Percentiles rank a stretch among this genome's conserved stretches.
These are phyloP conservation scores for Euclidia mi DNA, from an alignment of 2,888 invertebrate genomes.

Conservation along the genomic window DNA sequence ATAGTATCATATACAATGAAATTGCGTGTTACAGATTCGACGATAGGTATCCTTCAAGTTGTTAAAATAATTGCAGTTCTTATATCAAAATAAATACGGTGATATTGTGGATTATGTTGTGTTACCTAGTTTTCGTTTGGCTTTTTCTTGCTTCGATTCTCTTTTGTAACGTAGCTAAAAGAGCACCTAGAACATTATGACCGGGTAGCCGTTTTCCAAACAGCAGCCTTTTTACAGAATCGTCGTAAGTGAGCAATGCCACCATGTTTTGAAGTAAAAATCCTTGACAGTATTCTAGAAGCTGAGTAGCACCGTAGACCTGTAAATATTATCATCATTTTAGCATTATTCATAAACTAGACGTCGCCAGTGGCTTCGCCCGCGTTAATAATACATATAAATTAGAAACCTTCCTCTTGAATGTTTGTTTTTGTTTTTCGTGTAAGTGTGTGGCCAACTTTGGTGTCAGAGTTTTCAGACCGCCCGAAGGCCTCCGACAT, in stretches of 20 bases:
- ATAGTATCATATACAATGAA: neutral
- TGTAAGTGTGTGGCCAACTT: too few species aligned
- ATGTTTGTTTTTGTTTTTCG: too few species aligned
- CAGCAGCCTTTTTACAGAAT: constrained; percentile 95
- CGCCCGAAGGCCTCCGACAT: too few species aligned
- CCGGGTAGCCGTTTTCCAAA: constrained; percentile 97
- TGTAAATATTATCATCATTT: constrained; percentile 67
- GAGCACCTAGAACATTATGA: constrained; percentile 96
- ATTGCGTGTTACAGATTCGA: neutral
- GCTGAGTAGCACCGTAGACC: constrained; percentile 96
- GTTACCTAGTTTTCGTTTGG: constrained; percentile 83
- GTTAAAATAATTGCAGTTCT: neutral
- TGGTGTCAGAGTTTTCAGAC: too few species aligned
- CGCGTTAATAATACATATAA: too few species aligned
- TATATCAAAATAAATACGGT: neutral
- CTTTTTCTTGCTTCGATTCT: constrained; percentile 93
- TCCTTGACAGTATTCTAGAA: constrained; percentile 97
- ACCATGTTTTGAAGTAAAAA: constrained; percentile 98
- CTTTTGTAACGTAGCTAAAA: constrained; percentile 94
- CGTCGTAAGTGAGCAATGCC: constrained; percentile 97
- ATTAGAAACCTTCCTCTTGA: too few species aligned
- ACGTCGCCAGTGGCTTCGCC: too few species aligned
- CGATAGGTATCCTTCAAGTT: neutral
- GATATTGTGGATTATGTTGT: constrained; percentile 13
- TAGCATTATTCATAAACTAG: too few species aligned